Evolutionary conservation across 2,797 vertebrate genomes (phyloP).

Genomic region (Typhlichthys eigenmanni): DNA sequence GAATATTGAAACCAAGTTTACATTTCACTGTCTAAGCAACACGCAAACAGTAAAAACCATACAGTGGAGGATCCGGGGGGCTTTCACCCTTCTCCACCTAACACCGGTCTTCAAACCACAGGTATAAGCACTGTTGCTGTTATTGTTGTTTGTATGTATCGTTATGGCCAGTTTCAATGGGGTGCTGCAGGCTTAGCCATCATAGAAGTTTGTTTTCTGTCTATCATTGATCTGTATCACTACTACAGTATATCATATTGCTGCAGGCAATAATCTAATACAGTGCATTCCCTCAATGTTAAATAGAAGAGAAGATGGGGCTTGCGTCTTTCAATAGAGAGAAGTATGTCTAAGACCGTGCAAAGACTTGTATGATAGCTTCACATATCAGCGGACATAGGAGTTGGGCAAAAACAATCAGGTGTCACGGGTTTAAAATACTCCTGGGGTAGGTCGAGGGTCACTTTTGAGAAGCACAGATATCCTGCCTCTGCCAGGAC

Average conservation of each 20-base stretch:
- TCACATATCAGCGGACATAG: slow-evolving; percentile 45
- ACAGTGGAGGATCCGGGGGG: slow-evolving; percentile 31
- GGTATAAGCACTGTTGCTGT: slow-evolving; percentile 19
- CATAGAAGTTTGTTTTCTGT: slow-evolving; percentile 31
- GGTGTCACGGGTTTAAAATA: slow-evolving; percentile 46
- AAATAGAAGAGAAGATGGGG: not conserved
- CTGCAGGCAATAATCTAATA: not conserved
- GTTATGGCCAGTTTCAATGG: slow-evolving; percentile 28
- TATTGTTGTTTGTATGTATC: slow-evolving; percentile 44
- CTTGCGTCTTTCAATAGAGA: not conserved
- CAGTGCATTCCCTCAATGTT: not conserved
- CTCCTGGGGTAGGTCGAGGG: slow-evolving; percentile 29
- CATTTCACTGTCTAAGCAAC: slow-evolving; percentile 59
- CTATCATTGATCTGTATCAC: slow-evolving; percentile 11
- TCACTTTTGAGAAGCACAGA: slow-evolving; percentile 51
- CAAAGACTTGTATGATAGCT: slow-evolving; percentile 41
- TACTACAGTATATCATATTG: not conserved
- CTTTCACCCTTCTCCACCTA: slow-evolving; percentile 16
- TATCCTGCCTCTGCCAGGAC: slow-evolving; percentile 58
- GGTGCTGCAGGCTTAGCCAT: slow-evolving; percentile 35
- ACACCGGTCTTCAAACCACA: slow-evolving; percentile 37
- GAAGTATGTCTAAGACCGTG: slow-evolving; percentile 1
- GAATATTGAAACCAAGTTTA: slow-evolving; percentile 67
- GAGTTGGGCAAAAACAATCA: slow-evolving; percentile 31
- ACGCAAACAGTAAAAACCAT: slow-evolving; percentile 40